Percentiles rank a stretch among this genome's conserved stretches.
Evolutionary conservation across 2,888 invertebrate species (phyloP).

Genomic region (Brachycybe producta): DNA sequence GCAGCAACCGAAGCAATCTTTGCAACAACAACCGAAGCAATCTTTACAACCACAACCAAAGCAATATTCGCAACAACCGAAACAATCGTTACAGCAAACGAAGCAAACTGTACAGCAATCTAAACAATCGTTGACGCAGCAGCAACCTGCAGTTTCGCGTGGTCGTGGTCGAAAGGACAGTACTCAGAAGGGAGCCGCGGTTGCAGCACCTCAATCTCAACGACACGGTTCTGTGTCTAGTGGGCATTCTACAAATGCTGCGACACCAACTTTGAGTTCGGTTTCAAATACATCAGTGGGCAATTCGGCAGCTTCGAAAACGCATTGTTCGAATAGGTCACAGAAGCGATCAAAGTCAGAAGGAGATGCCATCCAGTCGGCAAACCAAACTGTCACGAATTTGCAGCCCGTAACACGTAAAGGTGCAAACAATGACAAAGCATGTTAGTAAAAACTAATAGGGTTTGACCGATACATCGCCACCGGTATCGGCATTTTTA

Average conservation of each 20-base stretch:
- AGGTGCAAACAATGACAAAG: neutral
- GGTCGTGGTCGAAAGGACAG: too few relatives aligned
- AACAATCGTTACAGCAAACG: neutral
- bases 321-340: neutral
- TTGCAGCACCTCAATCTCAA: neutral
- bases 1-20: neutral
- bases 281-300: too few relatives aligned
- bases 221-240: neutral
- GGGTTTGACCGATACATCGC: neutral
- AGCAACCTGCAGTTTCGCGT: too few relatives aligned
- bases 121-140: slow-evolving; percentile 1
- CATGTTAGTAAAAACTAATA: neutral
- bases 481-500: slow-evolving; percentile 2
- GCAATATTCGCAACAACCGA: neutral
- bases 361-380: slow-evolving; percentile 3
- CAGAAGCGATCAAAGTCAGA: slow-evolving; percentile 10
- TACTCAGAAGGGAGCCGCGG: neutral
- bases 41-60: neutral
- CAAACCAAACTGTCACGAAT: neutral
- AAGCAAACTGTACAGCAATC: too few relatives aligned
- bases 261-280: too few relatives aligned
- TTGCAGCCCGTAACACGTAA: too few relatives aligned
- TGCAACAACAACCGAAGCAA: neutral
- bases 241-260: too few relatives aligned
- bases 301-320: neutral